Percentiles rank a stretch among this genome's conserved stretches.
These are phyloP conservation scores for Acanthochromis polyacanthus DNA, from an alignment of 2,113 vertebrate genomes.

Conservation along the genomic window DNA sequence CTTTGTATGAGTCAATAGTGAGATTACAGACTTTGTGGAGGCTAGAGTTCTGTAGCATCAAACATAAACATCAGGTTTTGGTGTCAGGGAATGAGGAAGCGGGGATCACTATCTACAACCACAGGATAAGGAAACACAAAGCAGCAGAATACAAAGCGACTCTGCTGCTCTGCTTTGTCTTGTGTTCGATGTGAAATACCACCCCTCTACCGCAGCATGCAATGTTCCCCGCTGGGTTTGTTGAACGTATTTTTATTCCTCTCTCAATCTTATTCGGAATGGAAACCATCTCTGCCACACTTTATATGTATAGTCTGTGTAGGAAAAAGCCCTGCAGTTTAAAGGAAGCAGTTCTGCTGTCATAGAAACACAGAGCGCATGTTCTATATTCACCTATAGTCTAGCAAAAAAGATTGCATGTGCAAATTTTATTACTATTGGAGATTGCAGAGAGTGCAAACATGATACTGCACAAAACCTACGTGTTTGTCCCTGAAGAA, in stretches of 20 bases:
- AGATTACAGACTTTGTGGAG: background rate
- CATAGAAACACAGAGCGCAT: too few relatives aligned
- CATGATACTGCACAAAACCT: too few relatives aligned
- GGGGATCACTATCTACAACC: slow-evolving; percentile 9
- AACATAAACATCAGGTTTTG: slow-evolving; percentile 12
- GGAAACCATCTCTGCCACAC: slow-evolving; percentile 6
- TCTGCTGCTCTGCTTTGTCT: background rate
- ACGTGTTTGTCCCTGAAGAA: too few relatives aligned
- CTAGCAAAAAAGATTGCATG: background rate
- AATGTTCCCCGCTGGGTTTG: background rate
- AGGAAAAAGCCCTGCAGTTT: background rate
- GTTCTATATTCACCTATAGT: background rate
- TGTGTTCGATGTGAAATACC: background rate
- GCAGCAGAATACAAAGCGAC: background rate
- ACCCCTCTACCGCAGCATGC: background rate
- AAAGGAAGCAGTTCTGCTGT: background rate
- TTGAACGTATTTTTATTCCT: slow-evolving; percentile 15
- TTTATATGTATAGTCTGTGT: slow-evolving; percentile 2
- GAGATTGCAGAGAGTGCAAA: too few relatives aligned
- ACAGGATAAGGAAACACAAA: background rate
- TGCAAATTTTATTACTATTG: background rate
- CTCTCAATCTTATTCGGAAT: slow-evolving; percentile 7
- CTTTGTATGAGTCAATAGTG: slow-evolving; percentile 1
- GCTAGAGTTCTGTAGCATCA: slow-evolving; percentile 15
- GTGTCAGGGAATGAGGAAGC: slow-evolving; percentile 7